Base-by-base conservation (phyloP, 1,140 invertebrate species). In the Dufourea novaeangliae region DNA sequence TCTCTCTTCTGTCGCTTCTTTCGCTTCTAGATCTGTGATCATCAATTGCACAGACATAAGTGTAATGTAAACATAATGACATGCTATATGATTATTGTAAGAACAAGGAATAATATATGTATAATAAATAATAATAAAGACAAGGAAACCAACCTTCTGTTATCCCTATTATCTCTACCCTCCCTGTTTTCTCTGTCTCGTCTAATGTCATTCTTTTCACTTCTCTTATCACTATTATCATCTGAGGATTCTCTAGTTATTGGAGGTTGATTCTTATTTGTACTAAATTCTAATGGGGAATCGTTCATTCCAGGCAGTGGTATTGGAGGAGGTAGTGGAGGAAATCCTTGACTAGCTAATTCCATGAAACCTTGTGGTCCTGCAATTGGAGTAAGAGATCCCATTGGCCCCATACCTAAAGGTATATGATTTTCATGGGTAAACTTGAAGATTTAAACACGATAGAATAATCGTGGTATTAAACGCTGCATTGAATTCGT, bases 221-320 rank as follows among this genome's bases (percentile, higher is more conserved):
- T 89, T 70, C 91, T 89, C 57, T 91, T 91, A 44, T 93, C 90
- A 56, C 84, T 91, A 52, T 73, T 86, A 29, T 93, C 93, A n/a
- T 94, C 93, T 12, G 89, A 86, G 44, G 75, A 92, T 57, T 92
- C 91, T n/a, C 89, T 89, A 29, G 93, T 87, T 77, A 94, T 92
- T 7, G 94, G 93, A 20, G 94, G 94, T 84, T 95, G 94, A 88
- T 94, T 94, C 89, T 95, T 96, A 83, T 94, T 95, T 37, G 93
- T 94, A 83, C 94, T 95, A 83, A 96, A 96, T 85, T 95, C 94
- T 34, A 96, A 86, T 6, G 95, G 95, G 59, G 93, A 93, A 87
- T 96, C 95, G 82, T 95, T 96, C 86, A 95, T 93, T 2, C 94
- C 94, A 57, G 95, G 94, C 74, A 92, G 74, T 68, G 92, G 82